Evolutionary conservation across 2,888 invertebrate species (phyloP).

Genomic region (Arge pagana): DNA sequence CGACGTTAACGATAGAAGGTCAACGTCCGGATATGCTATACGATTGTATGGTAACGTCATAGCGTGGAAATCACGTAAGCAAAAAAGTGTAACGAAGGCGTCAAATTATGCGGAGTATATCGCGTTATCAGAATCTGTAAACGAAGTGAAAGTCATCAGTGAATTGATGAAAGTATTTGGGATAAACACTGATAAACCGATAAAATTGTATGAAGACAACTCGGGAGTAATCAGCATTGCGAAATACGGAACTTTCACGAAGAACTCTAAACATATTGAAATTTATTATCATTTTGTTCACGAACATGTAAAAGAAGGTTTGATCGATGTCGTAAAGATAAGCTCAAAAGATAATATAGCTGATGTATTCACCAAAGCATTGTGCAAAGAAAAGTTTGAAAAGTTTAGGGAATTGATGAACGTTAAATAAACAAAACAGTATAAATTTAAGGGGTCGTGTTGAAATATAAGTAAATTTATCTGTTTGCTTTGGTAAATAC

Average conservation of each 20-base stretch:
- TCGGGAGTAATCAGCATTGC: constrained; percentile 16
- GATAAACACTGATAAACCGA: neutral
- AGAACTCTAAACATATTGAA: constrained; percentile 23
- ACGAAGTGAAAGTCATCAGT: constrained; percentile 17
- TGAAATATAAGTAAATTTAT: no score
- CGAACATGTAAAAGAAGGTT: constrained; percentile 3
- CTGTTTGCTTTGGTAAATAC: no score
- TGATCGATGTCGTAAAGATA: constrained; percentile 13
- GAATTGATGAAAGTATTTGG: constrained; percentile 4
- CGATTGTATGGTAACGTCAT: constrained; percentile 9
- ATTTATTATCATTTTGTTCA: constrained; percentile 17
- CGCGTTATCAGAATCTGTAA: constrained; percentile 20
- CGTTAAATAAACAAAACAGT: no score
- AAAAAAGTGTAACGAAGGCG: no score
- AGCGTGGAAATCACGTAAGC: constrained; percentile 21
- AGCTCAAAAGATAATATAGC: constrained; percentile 21
- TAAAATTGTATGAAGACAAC: constrained; percentile 15
- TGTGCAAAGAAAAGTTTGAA: constrained; percentile 10
- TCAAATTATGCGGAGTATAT: constrained; percentile 25
- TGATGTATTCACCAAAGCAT: constrained; percentile 20
- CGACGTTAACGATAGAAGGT: constrained; percentile 9
- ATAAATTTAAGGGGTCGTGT: no score
- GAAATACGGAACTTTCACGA: constrained; percentile 13
- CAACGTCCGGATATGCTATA: constrained; percentile 21
- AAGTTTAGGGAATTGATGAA: no score